Evolutionary conservation across 2,113 vertebrate genomes (phyloP), one percentile per base, ranked within the genome.

Genomic region (Sceloporus tristichus): DNA sequence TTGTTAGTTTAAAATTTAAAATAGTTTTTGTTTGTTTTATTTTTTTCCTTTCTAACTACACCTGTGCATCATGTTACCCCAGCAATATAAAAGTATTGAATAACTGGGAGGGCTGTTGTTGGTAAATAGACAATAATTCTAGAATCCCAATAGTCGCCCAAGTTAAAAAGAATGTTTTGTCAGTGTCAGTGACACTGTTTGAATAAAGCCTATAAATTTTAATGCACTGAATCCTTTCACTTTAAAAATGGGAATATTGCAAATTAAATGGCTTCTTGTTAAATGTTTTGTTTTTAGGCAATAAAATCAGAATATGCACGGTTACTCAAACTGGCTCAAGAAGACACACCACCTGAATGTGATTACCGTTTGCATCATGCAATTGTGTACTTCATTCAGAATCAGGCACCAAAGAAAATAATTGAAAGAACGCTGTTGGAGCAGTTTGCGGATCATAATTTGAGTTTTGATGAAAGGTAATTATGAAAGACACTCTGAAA

Each of bases 391-490:
- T 98, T 99, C 93, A 98, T 99, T 92, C 98, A 99, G 88, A 99
- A 99, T 93, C 97, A 99, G 92, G 98, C 98, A 0, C 98, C 99
- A 84, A 99, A 98, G 96, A 99, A 98, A 96, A 99, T 99, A 93
- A 97, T 99, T 94, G 99, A 99, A 95, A 98, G 98, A 92, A 99
- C 98, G 1, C 95, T 99, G 88, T 96, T 99, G 92, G 98, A 98
- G 82, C 99, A 99, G 94, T 99, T 99, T 92, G 98, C 97, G 19
- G 98, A 99, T 96, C 97, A 98, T 91, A 99, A 98, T 96, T 96
- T 99, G 91, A 98, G 98, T 92, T 99, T 98, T 92, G 98, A 99
- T 93, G 98, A 99, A 94, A 97, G 98, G 98, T 99, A 97, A 84
- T 86, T 91, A 66, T 91, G 68, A 73, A 23, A 68, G 14, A 73